These are phyloP conservation scores for Dusona sp. DNA, from an alignment of 2,888 invertebrate species.

Conservation along the genomic window DNA sequence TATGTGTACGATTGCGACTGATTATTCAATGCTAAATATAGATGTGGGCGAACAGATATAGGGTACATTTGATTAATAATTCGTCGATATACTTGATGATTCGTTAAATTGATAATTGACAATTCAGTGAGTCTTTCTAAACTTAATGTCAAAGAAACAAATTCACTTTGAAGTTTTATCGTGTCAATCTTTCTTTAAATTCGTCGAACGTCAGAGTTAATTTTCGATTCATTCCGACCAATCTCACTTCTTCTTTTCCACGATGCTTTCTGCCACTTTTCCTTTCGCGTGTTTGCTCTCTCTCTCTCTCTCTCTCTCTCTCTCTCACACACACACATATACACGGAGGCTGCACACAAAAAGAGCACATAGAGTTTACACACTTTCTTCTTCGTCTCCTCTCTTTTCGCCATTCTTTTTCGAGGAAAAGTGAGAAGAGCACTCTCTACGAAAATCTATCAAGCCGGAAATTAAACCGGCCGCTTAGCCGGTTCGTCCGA, in stretches of 20 bases:
- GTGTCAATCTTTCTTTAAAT: constrained; percentile 20
- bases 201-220: constrained; percentile 4
- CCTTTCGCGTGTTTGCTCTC: neutral
- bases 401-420: constrained; percentile 19
- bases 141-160: neutral
- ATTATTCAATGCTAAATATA: neutral
- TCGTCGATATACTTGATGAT: constrained; percentile 18
- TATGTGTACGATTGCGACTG: constrained; percentile 16
- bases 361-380: neutral
- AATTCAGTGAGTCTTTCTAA: neutral
- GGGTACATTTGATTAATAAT: neutral
- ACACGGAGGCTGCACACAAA: neutral
- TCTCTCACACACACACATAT: constrained; percentile 3
- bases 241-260: constrained; percentile 30
- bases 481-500: constrained; percentile 67
- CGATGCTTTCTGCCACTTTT: constrained; percentile 26
- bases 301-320: constrained; percentile 9
- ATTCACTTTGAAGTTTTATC: neutral
- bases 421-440: constrained; percentile 35
- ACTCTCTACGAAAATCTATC: constrained; percentile 72
- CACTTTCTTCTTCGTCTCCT: constrained; percentile 18
- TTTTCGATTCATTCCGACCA: constrained; percentile 42
- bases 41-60: neutral
- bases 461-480: constrained; percentile 79
- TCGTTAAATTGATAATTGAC: constrained; percentile 4